A percentile compares a stretch with the other conserved stretches of the same genome.
Conservation (phyloP, 2,888 invertebrate species). For the Abrostola tripartita region DNA sequence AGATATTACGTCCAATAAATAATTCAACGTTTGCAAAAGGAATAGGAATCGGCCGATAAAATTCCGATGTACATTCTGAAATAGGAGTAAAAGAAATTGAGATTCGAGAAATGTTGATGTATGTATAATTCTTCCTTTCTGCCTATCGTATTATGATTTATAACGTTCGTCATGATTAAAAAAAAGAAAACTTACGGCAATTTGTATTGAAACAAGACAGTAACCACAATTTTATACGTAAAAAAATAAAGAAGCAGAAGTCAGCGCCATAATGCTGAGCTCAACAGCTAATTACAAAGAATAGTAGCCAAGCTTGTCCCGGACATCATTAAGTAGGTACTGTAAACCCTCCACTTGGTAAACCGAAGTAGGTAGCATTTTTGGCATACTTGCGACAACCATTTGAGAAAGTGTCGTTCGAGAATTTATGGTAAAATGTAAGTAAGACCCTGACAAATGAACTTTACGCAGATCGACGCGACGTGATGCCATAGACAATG, state of each 20-base stretch:
- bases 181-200: conserved; percentile 28
- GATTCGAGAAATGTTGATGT: conserved; percentile 50
- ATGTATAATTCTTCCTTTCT: conserved; percentile 46
- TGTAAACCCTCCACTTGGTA: conserved; percentile 55
- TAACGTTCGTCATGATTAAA: conserved; percentile 37
- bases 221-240: conserved; percentile 42
- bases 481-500: conserved; percentile 73
- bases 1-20: conserved; percentile 56
- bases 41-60: conserved; percentile 54
- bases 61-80: conserved; percentile 54
- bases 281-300: conserved; percentile 62
- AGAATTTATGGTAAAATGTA: conserved; percentile 72
- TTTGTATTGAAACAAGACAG: conserved; percentile 31
- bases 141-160: conserved; percentile 26
- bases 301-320: conserved; percentile 43
- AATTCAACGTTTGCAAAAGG: conserved; percentile 57
- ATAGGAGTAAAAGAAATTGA: conserved; percentile 56
- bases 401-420: conserved; percentile 66
- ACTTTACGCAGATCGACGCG: conserved; percentile 74
- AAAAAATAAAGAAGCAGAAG: conserved; percentile 53
- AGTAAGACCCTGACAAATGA: conserved; percentile 78
- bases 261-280: conserved; percentile 50
- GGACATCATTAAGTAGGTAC: conserved; percentile 58
- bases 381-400: conserved; percentile 64
- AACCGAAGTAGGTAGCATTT: conserved; percentile 60